Conservation (phyloP, 92 coral and sea anemone genomes). For the Galaxea fascicularis region DNA sequence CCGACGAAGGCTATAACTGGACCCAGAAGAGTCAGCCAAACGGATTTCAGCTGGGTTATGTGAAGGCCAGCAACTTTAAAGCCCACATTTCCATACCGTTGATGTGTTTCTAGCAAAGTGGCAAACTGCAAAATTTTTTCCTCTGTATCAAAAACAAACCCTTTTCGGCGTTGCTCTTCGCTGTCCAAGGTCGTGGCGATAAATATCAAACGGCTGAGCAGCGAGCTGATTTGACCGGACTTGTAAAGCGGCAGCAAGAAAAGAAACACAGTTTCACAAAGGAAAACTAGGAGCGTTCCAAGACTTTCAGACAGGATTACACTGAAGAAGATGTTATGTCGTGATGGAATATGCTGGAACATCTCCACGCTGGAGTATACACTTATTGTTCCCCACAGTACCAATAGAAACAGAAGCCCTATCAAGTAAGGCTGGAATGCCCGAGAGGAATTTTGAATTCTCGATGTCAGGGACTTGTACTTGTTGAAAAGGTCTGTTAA, state of each 20-base stretch:
- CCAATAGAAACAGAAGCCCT: conserved; percentile 54
- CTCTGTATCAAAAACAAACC: conserved; percentile 41
- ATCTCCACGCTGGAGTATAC: conserved; percentile 64
- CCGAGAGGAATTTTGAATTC: conserved; percentile 36
- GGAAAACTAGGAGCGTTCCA: conserved; percentile 54
- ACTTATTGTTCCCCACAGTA: conserved; percentile 64
- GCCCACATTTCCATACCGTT: conserved; percentile 56
- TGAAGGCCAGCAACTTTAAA: conserved; percentile 62
- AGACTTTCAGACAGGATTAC: conserved; percentile 59
- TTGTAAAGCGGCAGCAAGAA: conserved; percentile 55
- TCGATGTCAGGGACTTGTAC: conserved; percentile 44
- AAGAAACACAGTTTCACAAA: conserved; percentile 51
- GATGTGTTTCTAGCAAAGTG: conserved; percentile 51
- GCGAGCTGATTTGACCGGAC: conserved; percentile 59
- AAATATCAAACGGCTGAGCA: conserved; percentile 43
- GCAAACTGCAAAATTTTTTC: conserved; percentile 50
- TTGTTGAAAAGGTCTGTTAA: conserved; percentile 42
- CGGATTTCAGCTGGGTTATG: conserved; percentile 58
- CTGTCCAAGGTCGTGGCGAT: conserved; percentile 48
- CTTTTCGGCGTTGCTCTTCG: conserved; percentile 45
- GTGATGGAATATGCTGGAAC: conserved; percentile 42
- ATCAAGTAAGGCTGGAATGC: conserved; percentile 61
- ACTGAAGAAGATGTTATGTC: conserved; percentile 2
- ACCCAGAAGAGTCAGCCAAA: conserved; percentile 63
- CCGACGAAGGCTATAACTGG: conserved; percentile 70